Evolutionary conservation across 2,888 invertebrate genomes (phyloP).

Genomic region (Brachynemurus nebulosus): DNA sequence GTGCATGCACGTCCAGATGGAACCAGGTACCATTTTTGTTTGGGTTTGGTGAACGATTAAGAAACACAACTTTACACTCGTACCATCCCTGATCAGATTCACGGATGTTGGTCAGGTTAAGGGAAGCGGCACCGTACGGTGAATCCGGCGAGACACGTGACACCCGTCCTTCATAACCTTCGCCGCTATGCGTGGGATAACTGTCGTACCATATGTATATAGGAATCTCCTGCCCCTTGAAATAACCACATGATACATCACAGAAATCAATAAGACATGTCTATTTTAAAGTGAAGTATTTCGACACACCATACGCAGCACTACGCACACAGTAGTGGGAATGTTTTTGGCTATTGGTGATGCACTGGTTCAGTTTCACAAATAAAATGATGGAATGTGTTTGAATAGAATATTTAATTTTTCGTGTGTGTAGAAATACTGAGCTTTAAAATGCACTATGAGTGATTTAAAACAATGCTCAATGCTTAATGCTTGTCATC

Average conservation of each 20-base stretch:
- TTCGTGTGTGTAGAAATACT: too few relatives aligned
- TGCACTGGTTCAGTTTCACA: too few relatives aligned
- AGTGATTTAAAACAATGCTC: too few relatives aligned
- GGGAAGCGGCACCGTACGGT: slow-evolving; percentile 80
- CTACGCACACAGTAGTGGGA: too few relatives aligned
- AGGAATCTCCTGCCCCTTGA: slow-evolving; percentile 87
- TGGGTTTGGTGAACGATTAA: slow-evolving; percentile 84
- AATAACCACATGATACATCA: slow-evolving; percentile 21
- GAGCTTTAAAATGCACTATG: too few relatives aligned
- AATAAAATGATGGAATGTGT: too few relatives aligned
- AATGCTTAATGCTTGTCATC: too few relatives aligned
- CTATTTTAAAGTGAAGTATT: slow-evolving; percentile 4
- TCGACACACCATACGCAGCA: too few relatives aligned
- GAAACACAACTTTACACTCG: slow-evolving; percentile 67
- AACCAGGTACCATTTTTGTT: slow-evolving; percentile 96
- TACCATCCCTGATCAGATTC: slow-evolving; percentile 91
- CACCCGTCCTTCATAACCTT: slow-evolving; percentile 85
- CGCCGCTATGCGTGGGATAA: slow-evolving; percentile 91
- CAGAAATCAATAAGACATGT: too few relatives aligned
- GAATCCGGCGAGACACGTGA: slow-evolving; percentile 79
- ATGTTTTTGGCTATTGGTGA: too few relatives aligned
- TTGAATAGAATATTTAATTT: too few relatives aligned
- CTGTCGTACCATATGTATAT: slow-evolving; percentile 98
- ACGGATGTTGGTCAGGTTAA: slow-evolving; percentile 88
- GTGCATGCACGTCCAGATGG: slow-evolving; percentile 94